Conservation (phyloP, 1,140 invertebrate species). For the Trichomalopsis sarcophagae region DNA sequence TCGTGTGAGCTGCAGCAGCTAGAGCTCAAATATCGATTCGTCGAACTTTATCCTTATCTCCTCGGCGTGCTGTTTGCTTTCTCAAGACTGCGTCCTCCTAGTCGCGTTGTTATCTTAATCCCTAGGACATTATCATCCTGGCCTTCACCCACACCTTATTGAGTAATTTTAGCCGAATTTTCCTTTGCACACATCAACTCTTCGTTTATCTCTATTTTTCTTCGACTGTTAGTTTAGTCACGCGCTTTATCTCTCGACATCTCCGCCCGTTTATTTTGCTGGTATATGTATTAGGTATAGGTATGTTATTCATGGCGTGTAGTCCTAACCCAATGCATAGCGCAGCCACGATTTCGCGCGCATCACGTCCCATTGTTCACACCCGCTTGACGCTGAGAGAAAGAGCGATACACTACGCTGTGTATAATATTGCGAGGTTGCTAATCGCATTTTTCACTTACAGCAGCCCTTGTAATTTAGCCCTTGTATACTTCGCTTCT, state of each 20-base stretch:
- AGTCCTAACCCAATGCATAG: not conserved
- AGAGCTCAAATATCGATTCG: conserved; percentile 26
- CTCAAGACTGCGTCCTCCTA: not conserved
- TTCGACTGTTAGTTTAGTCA: not conserved
- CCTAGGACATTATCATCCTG: conserved; percentile 4
- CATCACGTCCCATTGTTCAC: not conserved
- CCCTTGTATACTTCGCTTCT: not conserved
- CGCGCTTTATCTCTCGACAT: not conserved
- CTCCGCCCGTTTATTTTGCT: not conserved
- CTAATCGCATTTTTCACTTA: conserved; percentile 7
- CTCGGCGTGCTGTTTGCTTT: conserved; percentile 1
- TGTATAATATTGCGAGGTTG: not conserved
- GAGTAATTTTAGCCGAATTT: not conserved
- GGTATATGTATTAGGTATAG: not conserved
- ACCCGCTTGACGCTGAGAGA: not conserved
- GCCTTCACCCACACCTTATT: not conserved
- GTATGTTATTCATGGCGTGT: not conserved
- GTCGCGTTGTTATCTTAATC: conserved; percentile 31
- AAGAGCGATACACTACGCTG: not conserved
- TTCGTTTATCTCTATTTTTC: not conserved
- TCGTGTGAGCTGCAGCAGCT: not conserved
- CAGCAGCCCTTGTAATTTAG: not conserved
- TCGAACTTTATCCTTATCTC: conserved; percentile 33
- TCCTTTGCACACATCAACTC: not conserved
- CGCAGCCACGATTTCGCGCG: not conserved